Conservation (phyloP, 2,888 invertebrate species). For the Coleophora flavipennella region DNA sequence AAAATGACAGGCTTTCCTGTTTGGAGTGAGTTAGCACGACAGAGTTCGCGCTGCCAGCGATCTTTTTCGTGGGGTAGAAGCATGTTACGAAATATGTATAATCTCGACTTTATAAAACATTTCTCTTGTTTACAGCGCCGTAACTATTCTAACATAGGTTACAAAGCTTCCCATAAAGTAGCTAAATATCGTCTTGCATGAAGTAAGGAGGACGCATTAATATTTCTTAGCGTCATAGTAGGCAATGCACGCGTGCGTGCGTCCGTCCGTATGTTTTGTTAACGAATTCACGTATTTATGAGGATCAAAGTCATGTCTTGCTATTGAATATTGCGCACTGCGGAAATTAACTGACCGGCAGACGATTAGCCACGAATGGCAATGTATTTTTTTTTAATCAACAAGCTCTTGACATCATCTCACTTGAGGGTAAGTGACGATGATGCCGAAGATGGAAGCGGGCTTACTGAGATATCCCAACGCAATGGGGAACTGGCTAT, state of each 20-base stretch:
- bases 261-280: constrained; percentile 31
- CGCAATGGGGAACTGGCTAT: too few species aligned
- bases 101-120: too few species aligned
- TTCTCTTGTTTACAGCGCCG: not conserved
- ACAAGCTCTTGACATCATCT: too few species aligned
- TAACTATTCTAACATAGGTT: constrained; percentile 1
- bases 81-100: too few species aligned
- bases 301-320: constrained; percentile 32
- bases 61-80: too few species aligned
- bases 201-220: not conserved
- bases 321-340: not conserved
- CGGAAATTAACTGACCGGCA: not conserved
- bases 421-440: too few species aligned
- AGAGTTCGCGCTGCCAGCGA: too few species aligned
- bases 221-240: constrained; percentile 3
- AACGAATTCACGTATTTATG: constrained; percentile 51
- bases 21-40: too few species aligned
- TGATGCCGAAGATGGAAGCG: too few species aligned
- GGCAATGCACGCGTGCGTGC: constrained; percentile 24
- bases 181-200: not conserved
- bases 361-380: not conserved
- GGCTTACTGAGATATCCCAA: too few species aligned
- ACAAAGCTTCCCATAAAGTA: not conserved
- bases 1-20: too few species aligned
- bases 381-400: too few species aligned